Conservation (phyloP, 2,797 vertebrate species). For the Prunella strophiata region DNA sequence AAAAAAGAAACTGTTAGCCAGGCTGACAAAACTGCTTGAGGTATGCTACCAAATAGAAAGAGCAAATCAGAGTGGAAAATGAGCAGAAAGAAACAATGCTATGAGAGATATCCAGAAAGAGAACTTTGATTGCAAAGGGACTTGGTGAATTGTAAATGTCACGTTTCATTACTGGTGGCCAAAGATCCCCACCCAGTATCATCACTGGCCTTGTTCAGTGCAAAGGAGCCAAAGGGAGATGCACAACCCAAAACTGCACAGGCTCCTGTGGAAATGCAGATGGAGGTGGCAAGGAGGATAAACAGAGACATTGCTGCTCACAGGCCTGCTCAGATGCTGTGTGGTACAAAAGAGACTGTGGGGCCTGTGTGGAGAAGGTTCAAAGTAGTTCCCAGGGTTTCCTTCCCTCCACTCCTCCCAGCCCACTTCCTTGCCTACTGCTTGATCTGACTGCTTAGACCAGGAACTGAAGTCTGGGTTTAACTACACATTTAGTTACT, state of each 20-base stretch:
- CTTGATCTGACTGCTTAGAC: background rate
- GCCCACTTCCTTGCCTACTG: background rate
- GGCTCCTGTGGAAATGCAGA: background rate
- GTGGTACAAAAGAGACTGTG: background rate
- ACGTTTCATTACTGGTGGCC: background rate
- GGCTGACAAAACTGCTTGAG: background rate
- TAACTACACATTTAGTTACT: background rate
- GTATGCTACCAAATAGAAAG: background rate
- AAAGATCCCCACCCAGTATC: background rate
- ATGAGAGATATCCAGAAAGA: background rate
- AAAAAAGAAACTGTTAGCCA: background rate
- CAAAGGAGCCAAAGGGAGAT: background rate
- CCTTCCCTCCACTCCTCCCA: background rate
- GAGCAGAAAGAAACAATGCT: background rate
- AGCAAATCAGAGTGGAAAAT: background rate
- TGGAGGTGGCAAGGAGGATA: background rate
- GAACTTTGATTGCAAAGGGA: background rate
- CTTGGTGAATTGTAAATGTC: background rate
- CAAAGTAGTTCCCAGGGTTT: background rate
- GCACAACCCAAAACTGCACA: rapidly evolving
- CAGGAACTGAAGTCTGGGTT: background rate
- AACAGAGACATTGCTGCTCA: background rate
- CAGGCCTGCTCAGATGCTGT: background rate
- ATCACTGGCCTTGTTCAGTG: background rate
- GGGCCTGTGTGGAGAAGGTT: background rate